Conservation (phyloP, 1,140 invertebrate species). For the Akabosia matsudoensis region DNA sequence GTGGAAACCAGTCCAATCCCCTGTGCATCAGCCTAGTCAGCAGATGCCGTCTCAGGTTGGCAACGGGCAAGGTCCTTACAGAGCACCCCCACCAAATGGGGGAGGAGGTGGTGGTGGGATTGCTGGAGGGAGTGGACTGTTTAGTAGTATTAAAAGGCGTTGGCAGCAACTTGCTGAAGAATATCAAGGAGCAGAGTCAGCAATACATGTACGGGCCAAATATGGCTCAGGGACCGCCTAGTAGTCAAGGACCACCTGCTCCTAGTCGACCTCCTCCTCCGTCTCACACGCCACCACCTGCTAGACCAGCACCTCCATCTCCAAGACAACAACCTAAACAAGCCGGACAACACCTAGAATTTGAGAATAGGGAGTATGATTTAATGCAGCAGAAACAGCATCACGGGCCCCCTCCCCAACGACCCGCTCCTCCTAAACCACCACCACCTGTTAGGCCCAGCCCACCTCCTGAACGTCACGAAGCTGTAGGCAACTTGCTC, state of each 20-base stretch:
- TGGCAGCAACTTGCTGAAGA: constrained; percentile 44
- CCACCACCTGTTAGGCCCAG: constrained; percentile 28
- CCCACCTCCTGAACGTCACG: constrained; percentile 17
- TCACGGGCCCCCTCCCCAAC: neutral
- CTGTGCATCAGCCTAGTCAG: neutral
- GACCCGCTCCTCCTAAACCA: constrained; percentile 32
- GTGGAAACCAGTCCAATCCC: constrained; percentile 30
- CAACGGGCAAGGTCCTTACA: neutral
- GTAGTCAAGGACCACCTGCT: neutral
- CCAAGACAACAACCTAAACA: neutral
- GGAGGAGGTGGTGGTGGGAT: neutral
- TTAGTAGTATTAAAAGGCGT: constrained; percentile 37
- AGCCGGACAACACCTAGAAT: constrained; percentile 30
- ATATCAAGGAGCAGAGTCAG: constrained; percentile 43
- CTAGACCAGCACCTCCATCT: constrained; percentile 14
- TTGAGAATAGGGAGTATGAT: constrained; percentile 35
- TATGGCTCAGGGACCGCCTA: neutral
- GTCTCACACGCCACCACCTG: neutral
- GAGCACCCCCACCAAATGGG: neutral
- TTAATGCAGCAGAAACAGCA: constrained; percentile 19
- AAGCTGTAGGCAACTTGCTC: constrained; percentile 28
- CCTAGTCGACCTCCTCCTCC: neutral
- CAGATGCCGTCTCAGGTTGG: neutral
- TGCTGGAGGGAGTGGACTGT: constrained; percentile 19
- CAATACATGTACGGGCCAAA: constrained; percentile 26